Evolutionary conservation across 1,140 invertebrate genomes (phyloP).

Genomic region (Drosophila sulfurigaster): DNA sequence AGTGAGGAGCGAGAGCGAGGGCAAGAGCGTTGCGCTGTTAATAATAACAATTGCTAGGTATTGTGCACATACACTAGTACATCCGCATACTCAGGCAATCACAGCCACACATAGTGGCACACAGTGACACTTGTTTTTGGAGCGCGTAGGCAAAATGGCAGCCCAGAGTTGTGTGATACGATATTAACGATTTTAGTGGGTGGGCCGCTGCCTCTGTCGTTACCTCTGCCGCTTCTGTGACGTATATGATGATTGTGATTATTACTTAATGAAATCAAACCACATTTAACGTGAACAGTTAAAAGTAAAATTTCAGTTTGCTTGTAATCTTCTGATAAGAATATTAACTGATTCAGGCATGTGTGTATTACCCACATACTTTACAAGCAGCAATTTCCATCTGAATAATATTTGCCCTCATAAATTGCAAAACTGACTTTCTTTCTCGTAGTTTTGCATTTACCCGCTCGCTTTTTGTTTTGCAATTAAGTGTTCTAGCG

Average conservation of each 20-base stretch:
- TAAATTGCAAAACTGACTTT: conserved; percentile 33
- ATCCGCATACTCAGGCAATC: conserved; percentile 18
- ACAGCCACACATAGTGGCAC: conserved; percentile 36
- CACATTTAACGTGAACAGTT: conserved; percentile 8
- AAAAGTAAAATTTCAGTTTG: background rate
- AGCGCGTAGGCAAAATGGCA: conserved; percentile 73
- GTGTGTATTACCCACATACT: conserved; percentile 4
- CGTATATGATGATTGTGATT: conserved; percentile 17
- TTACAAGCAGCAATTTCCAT: conserved; percentile 15
- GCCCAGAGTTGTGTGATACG: conserved; percentile 38
- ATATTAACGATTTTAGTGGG: conserved; percentile 50
- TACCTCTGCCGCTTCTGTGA: conserved; percentile 5
- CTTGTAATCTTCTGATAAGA: conserved; percentile 43
- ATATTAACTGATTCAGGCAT: conserved; percentile 10
- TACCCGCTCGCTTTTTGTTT: conserved; percentile 39
- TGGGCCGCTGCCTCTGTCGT: conserved; percentile 27
- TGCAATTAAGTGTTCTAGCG: conserved; percentile 49
- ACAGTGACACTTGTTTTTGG: conserved; percentile 58
- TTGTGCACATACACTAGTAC: conserved; percentile 37
- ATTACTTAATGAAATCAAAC: conserved; percentile 53
- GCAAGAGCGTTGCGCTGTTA: conserved; percentile 46
- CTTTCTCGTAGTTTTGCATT: conserved; percentile 36
- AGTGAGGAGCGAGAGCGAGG: conserved; percentile 41
- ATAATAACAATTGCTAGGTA: conserved; percentile 76
- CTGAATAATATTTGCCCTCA: conserved; percentile 40